These are phyloP conservation scores for Silurus asotus DNA, from an alignment of 2,113 vertebrate species.

Conservation along the genomic window DNA sequence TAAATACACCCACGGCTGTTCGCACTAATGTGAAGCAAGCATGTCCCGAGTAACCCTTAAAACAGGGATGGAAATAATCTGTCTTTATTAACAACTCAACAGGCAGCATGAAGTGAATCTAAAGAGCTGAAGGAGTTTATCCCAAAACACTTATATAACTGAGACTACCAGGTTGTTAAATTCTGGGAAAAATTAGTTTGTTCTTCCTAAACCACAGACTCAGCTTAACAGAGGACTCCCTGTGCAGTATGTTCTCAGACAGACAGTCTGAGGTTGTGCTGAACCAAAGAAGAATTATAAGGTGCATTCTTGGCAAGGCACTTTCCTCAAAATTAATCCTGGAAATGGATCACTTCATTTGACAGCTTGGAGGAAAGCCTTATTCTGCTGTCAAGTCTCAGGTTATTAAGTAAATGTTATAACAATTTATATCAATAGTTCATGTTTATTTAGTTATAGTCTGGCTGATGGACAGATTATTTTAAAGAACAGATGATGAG, in stretches of 20 bases:
- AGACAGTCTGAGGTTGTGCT: slow-evolving; percentile 25
- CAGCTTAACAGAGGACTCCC: slow-evolving; percentile 21
- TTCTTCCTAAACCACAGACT: slow-evolving; percentile 25
- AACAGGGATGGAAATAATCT: slow-evolving; percentile 31
- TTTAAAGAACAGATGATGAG: slow-evolving; percentile 13
- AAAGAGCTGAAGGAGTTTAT: slow-evolving; percentile 29
- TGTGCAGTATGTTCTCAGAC: slow-evolving; percentile 10
- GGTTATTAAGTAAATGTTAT: slow-evolving; percentile 46
- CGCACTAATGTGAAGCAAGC: neutral
- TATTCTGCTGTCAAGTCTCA: slow-evolving; percentile 42
- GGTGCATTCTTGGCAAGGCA: slow-evolving; percentile 23
- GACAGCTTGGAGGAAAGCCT: slow-evolving; percentile 24
- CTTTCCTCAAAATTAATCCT: slow-evolving; percentile 18
- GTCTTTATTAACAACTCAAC: neutral
- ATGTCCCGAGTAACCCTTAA: neutral
- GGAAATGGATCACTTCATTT: slow-evolving; percentile 24
- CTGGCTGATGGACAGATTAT: slow-evolving; percentile 32
- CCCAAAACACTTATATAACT: slow-evolving; percentile 41
- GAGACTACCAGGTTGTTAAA: neutral
- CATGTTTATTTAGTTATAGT: slow-evolving; percentile 37
- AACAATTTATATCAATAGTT: slow-evolving; percentile 31
- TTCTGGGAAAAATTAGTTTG: slow-evolving; percentile 20
- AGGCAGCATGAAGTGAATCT: slow-evolving; percentile 3
- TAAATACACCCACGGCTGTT: neutral
- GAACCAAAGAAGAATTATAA: slow-evolving; percentile 18